A percentile compares a stretch with the other conserved stretches of the same genome.
phyloP scores from a whole-genome alignment of 2,797 vertebrate genomes.

The Premnoplex brunnescens region DNA sequence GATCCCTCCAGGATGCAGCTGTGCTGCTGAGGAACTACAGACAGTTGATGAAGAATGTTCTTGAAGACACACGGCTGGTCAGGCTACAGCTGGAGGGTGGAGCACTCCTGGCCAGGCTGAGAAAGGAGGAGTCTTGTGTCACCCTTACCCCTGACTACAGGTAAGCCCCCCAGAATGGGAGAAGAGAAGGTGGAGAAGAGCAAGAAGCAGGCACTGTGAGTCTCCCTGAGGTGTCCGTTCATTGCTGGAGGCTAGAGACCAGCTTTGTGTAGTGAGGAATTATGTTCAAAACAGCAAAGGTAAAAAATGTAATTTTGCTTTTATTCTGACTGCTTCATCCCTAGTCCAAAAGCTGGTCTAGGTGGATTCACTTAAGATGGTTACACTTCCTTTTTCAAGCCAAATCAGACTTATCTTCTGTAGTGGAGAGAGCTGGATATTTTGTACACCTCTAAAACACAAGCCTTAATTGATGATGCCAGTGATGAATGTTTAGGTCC shows the following conservation, averaged over 20 bases:
- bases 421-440: background rate
- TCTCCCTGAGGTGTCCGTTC: background rate
- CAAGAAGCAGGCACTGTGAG: background rate
- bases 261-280: background rate
- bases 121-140: slow-evolving; percentile 82
- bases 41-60: slow-evolving; percentile 83
- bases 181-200: background rate
- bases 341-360: background rate
- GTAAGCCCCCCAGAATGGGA: slow-evolving; percentile 55
- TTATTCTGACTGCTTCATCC: background rate
- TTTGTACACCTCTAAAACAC: background rate
- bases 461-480: background rate
- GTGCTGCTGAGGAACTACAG: slow-evolving; percentile 75
- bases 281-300: background rate
- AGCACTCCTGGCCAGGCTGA: slow-evolving; percentile 81
- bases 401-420: background rate
- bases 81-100: slow-evolving; percentile 88
- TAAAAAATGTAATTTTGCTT: background rate
- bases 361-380: background rate
- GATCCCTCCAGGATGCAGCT: slow-evolving; percentile 79
- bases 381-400: background rate
- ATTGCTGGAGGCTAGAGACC: background rate
- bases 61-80: slow-evolving; percentile 83
- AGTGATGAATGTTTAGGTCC: background rate
- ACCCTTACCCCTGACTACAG: slow-evolving; percentile 80